Evolutionary conservation across 2,888 invertebrate species (phyloP).

Genomic region (Scaptodrosophila latifasciaeformis): DNA sequence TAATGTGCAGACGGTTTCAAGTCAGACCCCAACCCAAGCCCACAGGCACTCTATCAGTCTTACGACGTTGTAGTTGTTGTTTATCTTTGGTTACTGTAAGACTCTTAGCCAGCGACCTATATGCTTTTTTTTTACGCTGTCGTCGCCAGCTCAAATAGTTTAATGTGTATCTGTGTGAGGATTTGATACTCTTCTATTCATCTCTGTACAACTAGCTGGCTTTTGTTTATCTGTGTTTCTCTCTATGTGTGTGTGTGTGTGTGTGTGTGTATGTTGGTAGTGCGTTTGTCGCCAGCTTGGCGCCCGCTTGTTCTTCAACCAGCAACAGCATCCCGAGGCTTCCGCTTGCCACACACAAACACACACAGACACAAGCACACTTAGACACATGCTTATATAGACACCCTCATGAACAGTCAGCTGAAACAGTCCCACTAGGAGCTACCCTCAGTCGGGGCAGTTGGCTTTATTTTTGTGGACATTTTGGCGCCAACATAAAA

Average conservation of each 20-base stretch:
- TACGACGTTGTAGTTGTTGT: conserved; percentile 25
- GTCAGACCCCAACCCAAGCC: conserved; percentile 11
- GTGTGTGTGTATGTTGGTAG: conserved; percentile 31
- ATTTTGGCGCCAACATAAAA: conserved; percentile 60
- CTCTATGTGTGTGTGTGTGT: conserved; percentile 1
- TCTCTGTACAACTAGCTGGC: neutral
- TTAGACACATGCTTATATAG: conserved; percentile 6
- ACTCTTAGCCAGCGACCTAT: conserved; percentile 29
- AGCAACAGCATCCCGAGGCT: conserved; percentile 43
- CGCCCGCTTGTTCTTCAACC: conserved; percentile 34
- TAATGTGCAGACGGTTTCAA: neutral
- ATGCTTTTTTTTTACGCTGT: conserved; percentile 29
- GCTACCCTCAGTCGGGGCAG: conserved; percentile 16
- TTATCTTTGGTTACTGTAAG: conserved; percentile 23
- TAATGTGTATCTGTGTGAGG: neutral
- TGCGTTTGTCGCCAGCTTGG: conserved; percentile 40
- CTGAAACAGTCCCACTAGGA: no score
- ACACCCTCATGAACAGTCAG: neutral
- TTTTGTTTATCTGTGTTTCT: conserved; percentile 37
- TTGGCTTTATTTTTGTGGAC: conserved; percentile 58
- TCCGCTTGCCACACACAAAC: conserved; percentile 13
- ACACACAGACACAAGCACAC: neutral
- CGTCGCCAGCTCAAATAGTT: conserved; percentile 38
- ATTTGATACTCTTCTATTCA: neutral
- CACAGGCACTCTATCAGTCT: conserved; percentile 21